phyloP scores from a whole-genome alignment of 2,797 vertebrate species.

The Meda fulgida region DNA sequence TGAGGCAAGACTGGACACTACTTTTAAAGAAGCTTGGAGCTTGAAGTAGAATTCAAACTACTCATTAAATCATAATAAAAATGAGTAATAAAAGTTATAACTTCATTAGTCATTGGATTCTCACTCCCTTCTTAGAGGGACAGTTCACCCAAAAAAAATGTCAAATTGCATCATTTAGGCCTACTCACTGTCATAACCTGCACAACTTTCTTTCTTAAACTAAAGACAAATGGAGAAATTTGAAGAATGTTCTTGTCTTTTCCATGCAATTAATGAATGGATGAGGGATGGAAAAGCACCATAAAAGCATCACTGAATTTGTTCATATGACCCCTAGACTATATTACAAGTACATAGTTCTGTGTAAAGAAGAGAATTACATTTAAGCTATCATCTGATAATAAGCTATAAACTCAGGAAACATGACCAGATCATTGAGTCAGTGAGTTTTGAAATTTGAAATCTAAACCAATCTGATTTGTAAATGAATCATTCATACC shows the following conservation, averaged over 20 bases:
- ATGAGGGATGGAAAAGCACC: neutral
- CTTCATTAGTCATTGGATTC: neutral
- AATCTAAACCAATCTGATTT: neutral
- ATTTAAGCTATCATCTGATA: neutral
- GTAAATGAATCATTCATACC: neutral
- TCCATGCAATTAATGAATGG: neutral
- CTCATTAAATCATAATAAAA: neutral
- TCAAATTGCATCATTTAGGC: too few relatives aligned
- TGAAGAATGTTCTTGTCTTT: neutral
- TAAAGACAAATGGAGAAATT: neutral
- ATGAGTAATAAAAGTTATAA: neutral
- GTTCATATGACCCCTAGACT: neutral
- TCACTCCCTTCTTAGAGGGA: neutral
- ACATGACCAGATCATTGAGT: neutral
- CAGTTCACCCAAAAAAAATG: neutral
- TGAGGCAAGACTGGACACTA: neutral
- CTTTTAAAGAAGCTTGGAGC: neutral
- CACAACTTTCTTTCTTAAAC: neutral
- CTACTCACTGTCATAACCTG: neutral
- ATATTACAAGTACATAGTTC: neutral
- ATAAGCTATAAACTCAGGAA: neutral
- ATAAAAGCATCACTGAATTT: neutral
- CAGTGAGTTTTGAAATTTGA: neutral
- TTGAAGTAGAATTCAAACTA: conserved; percentile 16
- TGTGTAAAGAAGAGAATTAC: neutral